These are phyloP conservation scores for Subacronicta megacephala DNA, from an alignment of 2,888 invertebrate genomes.

Conservation along the genomic window DNA sequence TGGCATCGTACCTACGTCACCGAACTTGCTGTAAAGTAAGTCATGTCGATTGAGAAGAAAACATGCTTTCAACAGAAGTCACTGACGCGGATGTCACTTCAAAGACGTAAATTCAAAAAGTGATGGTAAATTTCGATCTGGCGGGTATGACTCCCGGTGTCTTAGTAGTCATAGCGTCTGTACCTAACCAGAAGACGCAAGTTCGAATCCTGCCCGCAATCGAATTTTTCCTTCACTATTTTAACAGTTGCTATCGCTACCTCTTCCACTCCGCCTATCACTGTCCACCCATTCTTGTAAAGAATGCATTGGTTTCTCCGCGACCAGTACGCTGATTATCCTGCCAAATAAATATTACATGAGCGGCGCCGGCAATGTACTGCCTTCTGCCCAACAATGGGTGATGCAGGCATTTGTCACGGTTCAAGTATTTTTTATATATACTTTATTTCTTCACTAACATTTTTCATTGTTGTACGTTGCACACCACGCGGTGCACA, in stretches of 20 bases:
- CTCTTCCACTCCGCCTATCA: conserved; percentile 24
- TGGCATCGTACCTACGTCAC: too few species aligned
- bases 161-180: too few species aligned
- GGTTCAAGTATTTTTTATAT: conserved; percentile 6
- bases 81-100: too few species aligned
- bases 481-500: neutral
- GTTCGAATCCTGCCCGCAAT: too few species aligned
- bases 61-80: too few species aligned
- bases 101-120: too few species aligned
- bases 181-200: too few species aligned
- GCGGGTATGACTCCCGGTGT: too few species aligned
- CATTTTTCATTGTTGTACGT: conserved; percentile 1
- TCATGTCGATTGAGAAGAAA: too few species aligned
- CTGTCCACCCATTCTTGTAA: conserved; percentile 37
- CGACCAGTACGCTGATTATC: conserved; percentile 63
- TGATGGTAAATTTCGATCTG: too few species aligned
- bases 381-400: conserved; percentile 28
- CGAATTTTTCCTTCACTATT: too few species aligned
- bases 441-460: conserved; percentile 5
- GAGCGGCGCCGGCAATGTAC: conserved; percentile 49
- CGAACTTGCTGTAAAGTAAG: too few species aligned
- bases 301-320: conserved; percentile 71
- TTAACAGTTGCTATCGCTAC: conserved; percentile 5
- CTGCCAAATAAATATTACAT: conserved; percentile 74
- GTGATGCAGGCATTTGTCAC: conserved; percentile 46